Base-by-base conservation (phyloP, 2,113 vertebrate species). In the Ranitomeya imitator region DNA sequence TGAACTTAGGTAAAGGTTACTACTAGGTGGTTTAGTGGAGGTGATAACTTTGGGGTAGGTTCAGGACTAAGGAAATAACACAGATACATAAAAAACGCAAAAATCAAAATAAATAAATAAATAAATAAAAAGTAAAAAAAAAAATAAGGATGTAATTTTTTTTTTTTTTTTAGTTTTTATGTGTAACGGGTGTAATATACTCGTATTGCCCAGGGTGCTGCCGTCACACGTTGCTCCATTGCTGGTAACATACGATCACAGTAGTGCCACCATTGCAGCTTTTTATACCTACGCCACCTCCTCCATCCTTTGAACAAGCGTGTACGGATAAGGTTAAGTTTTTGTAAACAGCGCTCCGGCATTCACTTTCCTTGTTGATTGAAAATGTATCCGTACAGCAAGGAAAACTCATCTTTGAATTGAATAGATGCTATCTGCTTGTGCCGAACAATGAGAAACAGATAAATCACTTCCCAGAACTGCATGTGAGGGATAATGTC, bases 401-500 rank as follows among this genome's bases (percentile, higher is more conserved):
- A 88, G 80, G 80, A 88, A 88, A 88, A 88, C 87, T 88, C 87
- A 88, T 88, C 81, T 88, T 79, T 88, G 87, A 88, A 88, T 88
- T 88, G 87, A 88, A 88, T 88, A 88, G 87, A 88, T 88, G 87
- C 81, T 88, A 88, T 88, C 87, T 84, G 81, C 87, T 84, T 88
- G 87, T 84, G 87, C 87, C 84, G 87, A 88, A 88, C 87, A 88
- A 88, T 88, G 87, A 88, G 81, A 88, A 88, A 88, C 87, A 88
- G 82, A 88, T 88, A 88, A 88, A 88, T 88, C 87, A 84, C 87
- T 88, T 88, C 87, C 81, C 81, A 88, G 87, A 88, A 88, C 87
- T 88, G 87, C 87, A 88, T 83, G 87, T 88, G 87, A 88, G 87
- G 87, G 87, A 88, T 88, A 88, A 88, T 88, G 87, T 88, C 87